Evolutionary conservation across 35 echinoderm and acorn worm genomes (phyloP).

Genomic region (Apostichopus californicus): DNA sequence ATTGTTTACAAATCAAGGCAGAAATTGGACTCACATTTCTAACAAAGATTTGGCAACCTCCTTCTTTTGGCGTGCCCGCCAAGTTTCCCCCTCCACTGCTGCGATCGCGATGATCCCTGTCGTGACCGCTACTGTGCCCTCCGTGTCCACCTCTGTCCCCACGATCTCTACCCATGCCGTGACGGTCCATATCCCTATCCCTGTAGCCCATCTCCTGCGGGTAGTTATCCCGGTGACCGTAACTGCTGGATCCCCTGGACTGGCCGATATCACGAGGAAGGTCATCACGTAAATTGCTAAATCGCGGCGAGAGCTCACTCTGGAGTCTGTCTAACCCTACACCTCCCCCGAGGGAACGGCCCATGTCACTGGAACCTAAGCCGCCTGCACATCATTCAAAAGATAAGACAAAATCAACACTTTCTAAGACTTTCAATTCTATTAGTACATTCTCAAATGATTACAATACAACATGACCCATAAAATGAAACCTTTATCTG

Average conservation of each 20-base stretch:
- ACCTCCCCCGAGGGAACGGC: slow-evolving; percentile 16
- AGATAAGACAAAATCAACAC: too few relatives aligned
- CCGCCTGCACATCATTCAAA: not conserved
- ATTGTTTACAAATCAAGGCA: not conserved
- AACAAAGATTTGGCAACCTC: slow-evolving; percentile 85
- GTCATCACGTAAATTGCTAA: slow-evolving; percentile 48
- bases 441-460: too few relatives aligned
- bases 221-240: slow-evolving; percentile 39
- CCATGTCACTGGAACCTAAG: slow-evolving; percentile 9
- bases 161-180: slow-evolving; percentile 1
- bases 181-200: slow-evolving; percentile 35
- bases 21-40: slow-evolving; percentile 83
- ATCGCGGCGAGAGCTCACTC: slow-evolving; percentile 20
- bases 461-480: too few relatives aligned
- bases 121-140: slow-evolving; percentile 40
- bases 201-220: not conserved
- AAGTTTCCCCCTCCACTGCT: slow-evolving; percentile 69
- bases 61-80: slow-evolving; percentile 70
- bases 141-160: slow-evolving; percentile 7
- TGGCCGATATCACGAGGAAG: not conserved
- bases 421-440: too few relatives aligned
- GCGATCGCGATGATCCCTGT: slow-evolving; percentile 50
- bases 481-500: too few relatives aligned
- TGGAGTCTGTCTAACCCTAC: slow-evolving; percentile 15
- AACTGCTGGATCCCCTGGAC: slow-evolving; percentile 27